Percentiles rank a stretch among this genome's conserved stretches.
These are phyloP conservation scores for Otus sunia DNA, from an alignment of 2,113 vertebrate genomes.

Conservation along the genomic window DNA sequence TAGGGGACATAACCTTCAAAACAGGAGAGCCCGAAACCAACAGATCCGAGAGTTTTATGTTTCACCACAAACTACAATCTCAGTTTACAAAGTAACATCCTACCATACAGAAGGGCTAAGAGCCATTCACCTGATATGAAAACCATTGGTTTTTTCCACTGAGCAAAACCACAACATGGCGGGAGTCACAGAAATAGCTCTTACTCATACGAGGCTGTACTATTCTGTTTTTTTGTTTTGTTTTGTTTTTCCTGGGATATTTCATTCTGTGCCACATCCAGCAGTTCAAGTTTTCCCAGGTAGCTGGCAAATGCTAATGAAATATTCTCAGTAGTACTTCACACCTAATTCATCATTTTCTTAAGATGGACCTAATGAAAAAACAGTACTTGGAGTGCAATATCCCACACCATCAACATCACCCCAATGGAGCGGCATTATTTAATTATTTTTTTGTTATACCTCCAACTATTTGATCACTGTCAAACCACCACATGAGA, in stretches of 20 bases:
- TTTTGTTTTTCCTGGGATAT: background rate
- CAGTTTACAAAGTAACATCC: background rate
- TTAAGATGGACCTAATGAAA: background rate
- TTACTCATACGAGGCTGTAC: background rate
- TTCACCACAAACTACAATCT: background rate
- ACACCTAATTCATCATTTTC: background rate
- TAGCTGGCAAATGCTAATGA: background rate
- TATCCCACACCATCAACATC: background rate
- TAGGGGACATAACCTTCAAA: background rate
- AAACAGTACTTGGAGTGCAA: background rate
- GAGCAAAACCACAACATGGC: background rate
- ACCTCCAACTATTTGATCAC: background rate
- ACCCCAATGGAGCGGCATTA: accelerated
- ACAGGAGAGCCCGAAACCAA: background rate
- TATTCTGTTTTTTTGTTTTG: background rate
- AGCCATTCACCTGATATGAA: background rate
- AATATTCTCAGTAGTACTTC: background rate
- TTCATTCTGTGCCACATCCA: background rate
- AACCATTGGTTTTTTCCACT: background rate
- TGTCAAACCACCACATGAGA: background rate
- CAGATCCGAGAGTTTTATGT: background rate
- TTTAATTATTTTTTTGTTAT: background rate
- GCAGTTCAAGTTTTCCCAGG: background rate
- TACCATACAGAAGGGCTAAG: background rate
- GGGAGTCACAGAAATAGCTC: background rate